phyloP scores from a whole-genome alignment of 1,140 invertebrate genomes.

The Latrodectus geometricus region DNA sequence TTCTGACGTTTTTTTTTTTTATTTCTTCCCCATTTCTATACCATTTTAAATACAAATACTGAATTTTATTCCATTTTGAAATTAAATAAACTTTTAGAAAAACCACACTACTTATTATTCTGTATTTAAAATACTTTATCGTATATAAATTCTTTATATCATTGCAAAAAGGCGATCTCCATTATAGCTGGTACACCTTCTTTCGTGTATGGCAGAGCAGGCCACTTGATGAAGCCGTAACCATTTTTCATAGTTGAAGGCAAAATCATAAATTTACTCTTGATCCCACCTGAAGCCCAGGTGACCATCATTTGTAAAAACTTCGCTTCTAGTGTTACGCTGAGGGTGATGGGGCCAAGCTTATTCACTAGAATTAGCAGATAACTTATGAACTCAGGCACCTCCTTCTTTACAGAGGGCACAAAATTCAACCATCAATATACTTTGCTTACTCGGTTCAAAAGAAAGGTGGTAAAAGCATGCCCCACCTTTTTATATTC shows the following conservation, averaged over 20 bases:
- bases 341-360: conserved; percentile 23
- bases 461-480: neutral
- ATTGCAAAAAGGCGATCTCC: neutral
- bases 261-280: conserved; percentile 21
- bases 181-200: neutral
- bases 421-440: neutral
- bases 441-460: neutral
- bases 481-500: too few species aligned
- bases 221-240: neutral
- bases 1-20: too few species aligned
- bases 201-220: neutral
- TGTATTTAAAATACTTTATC: neutral
- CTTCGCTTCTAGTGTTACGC: conserved; percentile 25
- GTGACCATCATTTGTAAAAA: conserved; percentile 28
- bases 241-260: neutral
- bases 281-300: neutral
- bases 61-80: too few species aligned
- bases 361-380: conserved; percentile 37
- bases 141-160: neutral
- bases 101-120: neutral
- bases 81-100: too few species aligned
- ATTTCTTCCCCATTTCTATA: too few species aligned
- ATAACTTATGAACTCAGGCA: conserved; percentile 48
- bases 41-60: too few species aligned
- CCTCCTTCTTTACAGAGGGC: conserved; percentile 1